Evolutionary conservation across 2,797 vertebrate genomes (phyloP), one percentile per base, ranked within the genome.

Genomic region (Cryptoprocta ferox): DNA sequence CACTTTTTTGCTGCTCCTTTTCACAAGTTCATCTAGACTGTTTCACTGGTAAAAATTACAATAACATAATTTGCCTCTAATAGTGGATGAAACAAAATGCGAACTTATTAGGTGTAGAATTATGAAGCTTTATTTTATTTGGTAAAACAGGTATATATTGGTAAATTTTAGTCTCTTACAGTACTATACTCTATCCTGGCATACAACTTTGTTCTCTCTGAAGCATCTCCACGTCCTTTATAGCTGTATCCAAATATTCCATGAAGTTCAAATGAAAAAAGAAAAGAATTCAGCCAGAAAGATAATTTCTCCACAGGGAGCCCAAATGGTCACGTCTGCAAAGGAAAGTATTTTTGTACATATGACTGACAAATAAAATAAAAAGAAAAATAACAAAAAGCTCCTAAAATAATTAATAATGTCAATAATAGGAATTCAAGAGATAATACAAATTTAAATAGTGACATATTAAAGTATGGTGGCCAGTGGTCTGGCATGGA

Each of bases 1-100:
- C 37, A 86, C 6, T 26, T n/a, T n/a, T 96, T 97, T 91, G 75
- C 50, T 90, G 13, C 21, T 94, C 71, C 19, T 91, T 96, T 76
- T 79, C 59, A 92, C 19, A 80, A 37, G 32, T 70, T 97, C 9
- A 65, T 16, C 7, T 12, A 70, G 16, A 8, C 10, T 87, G 1
- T 73, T 94, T 91, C 32, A 92, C 50, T 70, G 28, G 26, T 87
- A 50, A 75, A 95, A 95, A 94, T 59, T 63, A 71, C 8, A 85
- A 19, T 42, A 11, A 15, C 5, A 53, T 76, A 91, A 94, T 75
- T 91, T 83, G 15, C 10, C 32, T 91, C 0, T 82, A 81, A 73
- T 50, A 48, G 13, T 76, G 15, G 14, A 21, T 37, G 42, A 90
- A 96, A 78, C 68, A 85, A 96, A 97, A 84, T 80, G 6, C 7